Conservation (phyloP, 2,797 vertebrate genomes). For the Dicrostonyx torquatus region DNA sequence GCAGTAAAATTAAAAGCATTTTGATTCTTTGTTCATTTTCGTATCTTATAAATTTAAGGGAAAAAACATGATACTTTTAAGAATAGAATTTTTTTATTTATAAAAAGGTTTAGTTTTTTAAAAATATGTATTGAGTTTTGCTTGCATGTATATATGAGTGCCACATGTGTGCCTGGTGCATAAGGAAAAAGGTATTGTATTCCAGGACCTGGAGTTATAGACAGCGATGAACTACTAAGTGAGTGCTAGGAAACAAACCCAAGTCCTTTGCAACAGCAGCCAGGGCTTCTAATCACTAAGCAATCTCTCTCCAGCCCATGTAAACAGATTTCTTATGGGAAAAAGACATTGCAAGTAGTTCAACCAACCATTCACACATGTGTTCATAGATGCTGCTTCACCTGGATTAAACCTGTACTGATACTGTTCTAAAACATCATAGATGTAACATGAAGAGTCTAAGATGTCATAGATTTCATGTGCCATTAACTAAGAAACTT, state of each 20-base stretch:
- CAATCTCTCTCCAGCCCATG: neutral
- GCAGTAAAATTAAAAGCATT: neutral
- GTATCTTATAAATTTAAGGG: neutral
- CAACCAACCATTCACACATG: rapidly evolving
- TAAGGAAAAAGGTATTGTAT: neutral
- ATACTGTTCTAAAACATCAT: too few species aligned
- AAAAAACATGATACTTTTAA: neutral
- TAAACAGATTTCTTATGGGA: neutral
- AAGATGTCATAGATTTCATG: neutral
- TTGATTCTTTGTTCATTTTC: neutral
- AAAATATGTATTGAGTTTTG: neutral
- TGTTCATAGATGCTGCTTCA: neutral
- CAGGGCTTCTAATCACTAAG: neutral
- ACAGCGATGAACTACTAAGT: neutral
- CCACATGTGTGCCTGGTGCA: neutral
- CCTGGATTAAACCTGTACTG: neutral
- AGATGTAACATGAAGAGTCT: neutral
- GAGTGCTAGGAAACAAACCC: neutral
- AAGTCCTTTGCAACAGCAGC: neutral
- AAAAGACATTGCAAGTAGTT: neutral
- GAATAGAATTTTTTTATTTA: neutral
- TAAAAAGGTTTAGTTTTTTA: neutral
- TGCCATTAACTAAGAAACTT: neutral
- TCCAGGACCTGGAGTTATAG: neutral
- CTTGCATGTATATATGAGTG: neutral